A percentile compares a stretch with the other conserved stretches of the same genome.
Evolutionary conservation across 2,888 invertebrate genomes (phyloP).

Genomic region (Invenusta paracnida): DNA sequence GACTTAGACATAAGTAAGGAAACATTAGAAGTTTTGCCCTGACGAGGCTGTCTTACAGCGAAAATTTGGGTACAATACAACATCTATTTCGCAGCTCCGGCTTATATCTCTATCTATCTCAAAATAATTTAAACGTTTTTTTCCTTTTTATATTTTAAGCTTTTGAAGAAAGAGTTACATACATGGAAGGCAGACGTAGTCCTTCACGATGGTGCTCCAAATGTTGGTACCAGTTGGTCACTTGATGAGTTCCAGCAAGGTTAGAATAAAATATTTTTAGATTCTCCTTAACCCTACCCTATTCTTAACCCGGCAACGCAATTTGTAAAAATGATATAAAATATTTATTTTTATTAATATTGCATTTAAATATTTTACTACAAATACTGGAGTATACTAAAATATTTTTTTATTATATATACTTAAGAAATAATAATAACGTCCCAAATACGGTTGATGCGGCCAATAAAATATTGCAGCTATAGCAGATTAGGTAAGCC

Average conservation of each 20-base stretch:
- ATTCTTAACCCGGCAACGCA: no score
- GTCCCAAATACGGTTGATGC: not conserved
- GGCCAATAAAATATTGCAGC: constrained; percentile 17
- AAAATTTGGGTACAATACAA: no score
- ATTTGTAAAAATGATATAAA: constrained; percentile 9
- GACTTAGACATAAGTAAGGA: no score
- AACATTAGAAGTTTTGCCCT: no score
- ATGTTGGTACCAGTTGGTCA: constrained; percentile 88
- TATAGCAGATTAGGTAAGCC: not conserved
- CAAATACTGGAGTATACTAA: constrained; percentile 10
- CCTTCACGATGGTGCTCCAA: constrained; percentile 94
- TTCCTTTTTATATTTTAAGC: constrained; percentile 58
- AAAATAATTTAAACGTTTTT: not conserved
- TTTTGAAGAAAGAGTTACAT: constrained; percentile 77
- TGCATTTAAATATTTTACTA: not conserved
- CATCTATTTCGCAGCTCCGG: no score
- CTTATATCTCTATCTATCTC: no score
- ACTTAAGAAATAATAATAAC: not conserved
- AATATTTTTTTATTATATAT: constrained; percentile 10
- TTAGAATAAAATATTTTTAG: no score
- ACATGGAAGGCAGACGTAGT: constrained; percentile 95
- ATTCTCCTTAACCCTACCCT: no score
- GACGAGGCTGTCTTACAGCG: no score
- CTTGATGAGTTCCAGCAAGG: constrained; percentile 91
- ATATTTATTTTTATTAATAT: constrained; percentile 25